Base-by-base conservation (phyloP, 1,140 invertebrate species). In the Leptinotarsa lineolata region DNA sequence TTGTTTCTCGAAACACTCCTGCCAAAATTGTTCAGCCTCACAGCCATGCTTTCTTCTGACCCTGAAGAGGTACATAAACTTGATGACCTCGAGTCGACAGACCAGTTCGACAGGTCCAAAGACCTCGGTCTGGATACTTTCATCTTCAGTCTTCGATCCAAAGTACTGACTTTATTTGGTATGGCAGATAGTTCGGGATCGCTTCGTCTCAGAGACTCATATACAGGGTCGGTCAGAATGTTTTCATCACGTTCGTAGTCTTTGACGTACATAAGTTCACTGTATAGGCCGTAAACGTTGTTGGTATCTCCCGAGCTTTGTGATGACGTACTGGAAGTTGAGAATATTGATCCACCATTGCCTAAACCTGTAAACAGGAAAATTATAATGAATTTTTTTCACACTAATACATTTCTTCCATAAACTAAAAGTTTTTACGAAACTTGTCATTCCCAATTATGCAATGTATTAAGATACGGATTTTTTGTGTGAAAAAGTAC, bases 281-380 rank as follows among this genome's bases (percentile, higher is more conserved):
- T 93, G 80, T 96, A 97, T 0, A 97, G 85, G 0, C 94, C 95
- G 82, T 96, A 96, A 0, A 97, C 94, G 82, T 95, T 93, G 80
- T 92, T 94, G 68, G 90, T 89, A 74, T 90, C 89, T 2, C 90
- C 88, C 21, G 88, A 87, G 73, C 90, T 88, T 77, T 89, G 88
- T 4, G 88, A 89, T 48, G 87, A 88, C 0, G 86, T 86, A 15
- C 88, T 88, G 0, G 87, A 88, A 11, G 83, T 86, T 0, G 88
- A 89, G 13, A 89, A 82, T 45, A 89, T 86, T 72, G 86, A 87
- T 54, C 83, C 84, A n/a, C 85, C 85, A 13, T 83, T 85, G 3
- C 89, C 88, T 2, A 77, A 71, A 70, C 74, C 69, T 71, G 58
- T 16, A 70, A 24, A 68, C n/a, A 64, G 4, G 11, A 45, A 67